Evolutionary conservation across 2,113 vertebrate genomes (phyloP).

Genomic region (Dasyornis broadbenti): DNA sequence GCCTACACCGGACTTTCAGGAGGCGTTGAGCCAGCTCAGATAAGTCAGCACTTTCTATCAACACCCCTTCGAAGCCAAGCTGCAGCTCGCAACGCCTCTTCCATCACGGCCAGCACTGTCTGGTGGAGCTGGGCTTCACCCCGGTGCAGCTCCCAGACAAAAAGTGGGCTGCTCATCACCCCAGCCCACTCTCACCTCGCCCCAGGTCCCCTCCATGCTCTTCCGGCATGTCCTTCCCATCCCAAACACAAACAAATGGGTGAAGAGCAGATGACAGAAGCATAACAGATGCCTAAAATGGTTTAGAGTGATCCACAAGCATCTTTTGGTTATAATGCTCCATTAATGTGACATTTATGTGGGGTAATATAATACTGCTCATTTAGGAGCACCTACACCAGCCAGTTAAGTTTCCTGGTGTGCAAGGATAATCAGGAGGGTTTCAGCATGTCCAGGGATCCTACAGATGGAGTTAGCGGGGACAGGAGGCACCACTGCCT

Average conservation of each 20-base stretch:
- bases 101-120: not conserved
- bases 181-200: not conserved
- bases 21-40: not conserved
- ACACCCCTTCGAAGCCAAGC: not conserved
- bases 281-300: slow-evolving; percentile 33
- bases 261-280: not conserved
- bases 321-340: slow-evolving; percentile 51
- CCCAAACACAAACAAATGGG: slow-evolving; percentile 37
- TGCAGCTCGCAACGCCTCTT: rapidly evolving
- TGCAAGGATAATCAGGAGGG: not conserved
- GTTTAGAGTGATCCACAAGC: slow-evolving; percentile 28
- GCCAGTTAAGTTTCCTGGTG: not conserved
- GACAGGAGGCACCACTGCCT: not conserved
- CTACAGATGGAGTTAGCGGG: not conserved
- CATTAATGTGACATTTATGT: slow-evolving; percentile 54
- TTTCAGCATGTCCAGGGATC: not conserved
- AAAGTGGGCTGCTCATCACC: not conserved
- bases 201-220: not conserved
- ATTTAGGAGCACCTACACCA: not conserved
- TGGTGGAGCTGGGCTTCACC: not conserved
- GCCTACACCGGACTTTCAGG: not conserved
- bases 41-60: slow-evolving; percentile 19
- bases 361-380: not conserved
- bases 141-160: rapidly evolving
- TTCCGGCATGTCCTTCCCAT: not conserved